Base-by-base conservation (phyloP, 2,113 vertebrate species). In the Gyps fulvus region DNA sequence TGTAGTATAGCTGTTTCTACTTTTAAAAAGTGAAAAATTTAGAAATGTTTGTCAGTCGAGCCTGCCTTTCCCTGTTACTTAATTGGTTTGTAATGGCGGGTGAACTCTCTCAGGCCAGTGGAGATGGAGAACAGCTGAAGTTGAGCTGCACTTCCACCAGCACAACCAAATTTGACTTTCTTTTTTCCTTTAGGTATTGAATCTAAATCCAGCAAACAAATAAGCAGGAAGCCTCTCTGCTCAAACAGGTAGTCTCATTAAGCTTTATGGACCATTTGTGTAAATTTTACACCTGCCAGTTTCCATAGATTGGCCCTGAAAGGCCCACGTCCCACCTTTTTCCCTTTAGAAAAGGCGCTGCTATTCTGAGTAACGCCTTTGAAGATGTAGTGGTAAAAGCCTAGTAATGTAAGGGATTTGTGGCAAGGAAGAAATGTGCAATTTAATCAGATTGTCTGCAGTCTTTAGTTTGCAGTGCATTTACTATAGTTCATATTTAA, bases 401-500 rank as follows among this genome's bases (percentile, higher is more conserved):
- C 66, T n/a, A 83, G 25, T 18, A 58, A 69, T 81, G 36, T 7
- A 34, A 58, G 66, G 71, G 82, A 26, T 84, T 89, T 82, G 38
- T 61, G 76, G 59, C 34, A 34, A 43, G 90, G 87, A 89, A 95
- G 87, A 70, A 95, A 38, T 6, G 67, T 81, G 82, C 89, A 66
- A 62, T 95, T 94, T 82, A 73, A 87, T 76, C 62, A 13, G 76
- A 85, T 83, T 49, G 22, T 96, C 96, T 47, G 91, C 95, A 17
- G 62, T 88, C 95, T 96, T 95, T 84, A 69, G 93, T 96, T 96
- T 72, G 43, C 96, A 34, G 27, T 54, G 72, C 96, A 50, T 93
- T 92, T 50, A 9, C 95, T 88, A n/a, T 40, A 84, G 81, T 71
- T 91, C 95, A 89, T 96, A 97, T 98, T 98, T 96, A 96, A 91